These are phyloP conservation scores for Helostoma temminkii DNA, from an alignment of 2,797 vertebrate genomes.

Conservation along the genomic window DNA sequence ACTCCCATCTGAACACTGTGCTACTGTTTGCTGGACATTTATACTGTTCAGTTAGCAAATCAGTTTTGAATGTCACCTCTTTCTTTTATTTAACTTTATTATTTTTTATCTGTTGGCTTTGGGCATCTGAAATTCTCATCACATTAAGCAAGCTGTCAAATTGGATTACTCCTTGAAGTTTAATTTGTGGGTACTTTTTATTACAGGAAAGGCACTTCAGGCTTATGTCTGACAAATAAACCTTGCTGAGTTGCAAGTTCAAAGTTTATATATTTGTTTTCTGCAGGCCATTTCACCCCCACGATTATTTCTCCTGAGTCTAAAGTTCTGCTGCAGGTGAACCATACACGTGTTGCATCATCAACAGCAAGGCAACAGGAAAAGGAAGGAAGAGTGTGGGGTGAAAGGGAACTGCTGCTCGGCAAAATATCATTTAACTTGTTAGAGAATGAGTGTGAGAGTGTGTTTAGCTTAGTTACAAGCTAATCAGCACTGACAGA, in stretches of 20 bases:
- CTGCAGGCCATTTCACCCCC: slow-evolving; percentile 17
- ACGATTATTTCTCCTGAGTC: slow-evolving; percentile 43
- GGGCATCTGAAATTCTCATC: slow-evolving; percentile 56
- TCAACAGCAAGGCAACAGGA: slow-evolving; percentile 6
- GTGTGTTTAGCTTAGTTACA: no score
- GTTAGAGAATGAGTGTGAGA: no score
- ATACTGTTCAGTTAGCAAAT: slow-evolving; percentile 27
- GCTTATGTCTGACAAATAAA: slow-evolving; percentile 65
- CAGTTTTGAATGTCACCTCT: slow-evolving; percentile 55
- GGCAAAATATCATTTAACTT: no score
- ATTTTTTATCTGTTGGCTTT: slow-evolving; percentile 38
- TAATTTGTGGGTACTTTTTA: slow-evolving; percentile 47
- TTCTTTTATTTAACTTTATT: slow-evolving; percentile 14
- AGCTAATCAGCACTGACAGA: no score
- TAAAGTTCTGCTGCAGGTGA: slow-evolving; percentile 46
- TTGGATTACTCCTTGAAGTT: slow-evolving; percentile 60
- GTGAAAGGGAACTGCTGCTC: no score
- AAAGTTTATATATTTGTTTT: slow-evolving; percentile 61
- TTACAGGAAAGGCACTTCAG: slow-evolving; percentile 42
- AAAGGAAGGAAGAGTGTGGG: slow-evolving; percentile 5
- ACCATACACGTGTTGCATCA: slow-evolving; percentile 39
- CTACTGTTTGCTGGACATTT: not conserved
- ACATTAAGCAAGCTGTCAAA: slow-evolving; percentile 54
- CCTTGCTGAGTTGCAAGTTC: slow-evolving; percentile 61
- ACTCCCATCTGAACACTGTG: not conserved